A percentile compares a stretch with the other conserved stretches of the same genome.
These are phyloP conservation scores for Psilopsiagon aymara DNA, from an alignment of 2,113 vertebrate species.

Conservation along the genomic window DNA sequence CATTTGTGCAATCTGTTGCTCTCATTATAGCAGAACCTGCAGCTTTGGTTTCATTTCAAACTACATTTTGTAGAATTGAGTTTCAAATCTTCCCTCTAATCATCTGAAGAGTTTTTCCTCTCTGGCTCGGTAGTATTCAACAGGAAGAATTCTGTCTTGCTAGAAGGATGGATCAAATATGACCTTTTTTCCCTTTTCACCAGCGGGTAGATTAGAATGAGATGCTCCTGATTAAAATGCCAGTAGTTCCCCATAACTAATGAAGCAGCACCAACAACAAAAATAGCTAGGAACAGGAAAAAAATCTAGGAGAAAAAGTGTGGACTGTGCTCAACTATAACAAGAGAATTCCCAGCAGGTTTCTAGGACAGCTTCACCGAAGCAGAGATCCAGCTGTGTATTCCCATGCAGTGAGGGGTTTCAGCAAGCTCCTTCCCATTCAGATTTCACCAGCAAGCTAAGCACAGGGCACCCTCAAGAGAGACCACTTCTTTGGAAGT, in stretches of 20 bases:
- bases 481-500: background rate
- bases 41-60: conserved; percentile 17
- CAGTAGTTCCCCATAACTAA: background rate
- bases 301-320: background rate
- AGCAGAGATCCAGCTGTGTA: background rate
- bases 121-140: background rate
- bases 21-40: conserved; percentile 33
- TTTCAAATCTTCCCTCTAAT: background rate
- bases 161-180: conserved; percentile 2
- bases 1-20: conserved; percentile 14
- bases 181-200: background rate
- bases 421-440: background rate
- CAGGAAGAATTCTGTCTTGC: background rate
- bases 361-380: background rate
- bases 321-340: background rate
- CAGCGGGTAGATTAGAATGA: background rate
- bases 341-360: conserved; percentile 5
- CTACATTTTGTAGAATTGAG: background rate
- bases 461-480: background rate
- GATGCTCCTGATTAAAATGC: background rate
- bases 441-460: background rate
- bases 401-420: background rate
- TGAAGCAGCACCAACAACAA: background rate
- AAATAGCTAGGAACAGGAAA: background rate
- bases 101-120: background rate